These are phyloP conservation scores for Musca vetustissima DNA, from an alignment of 1,140 invertebrate genomes.

Conservation along the genomic window DNA sequence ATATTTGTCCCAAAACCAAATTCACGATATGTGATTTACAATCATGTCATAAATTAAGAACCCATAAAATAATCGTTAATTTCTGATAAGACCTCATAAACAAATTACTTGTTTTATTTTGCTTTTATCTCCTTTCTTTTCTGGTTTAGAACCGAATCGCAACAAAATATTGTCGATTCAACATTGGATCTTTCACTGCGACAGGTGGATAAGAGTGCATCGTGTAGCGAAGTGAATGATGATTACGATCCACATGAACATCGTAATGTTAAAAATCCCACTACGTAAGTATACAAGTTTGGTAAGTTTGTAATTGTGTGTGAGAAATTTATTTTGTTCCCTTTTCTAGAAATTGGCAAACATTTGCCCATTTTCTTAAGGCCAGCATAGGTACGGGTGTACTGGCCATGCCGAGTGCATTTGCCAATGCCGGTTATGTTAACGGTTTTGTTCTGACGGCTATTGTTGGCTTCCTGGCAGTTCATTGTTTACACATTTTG, in stretches of 20 bases:
- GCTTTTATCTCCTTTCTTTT: too few relatives aligned
- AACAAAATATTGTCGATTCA: too few relatives aligned
- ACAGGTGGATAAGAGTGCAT: too few relatives aligned
- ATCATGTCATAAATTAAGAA: too few relatives aligned
- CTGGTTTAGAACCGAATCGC: too few relatives aligned
- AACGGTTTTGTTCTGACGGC: constrained; percentile 63
- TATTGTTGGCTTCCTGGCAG: constrained; percentile 63
- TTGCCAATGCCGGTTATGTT: constrained; percentile 69
- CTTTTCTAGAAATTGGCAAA: constrained; percentile 63
- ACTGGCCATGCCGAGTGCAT: constrained; percentile 78
- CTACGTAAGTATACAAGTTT: constrained; percentile 62
- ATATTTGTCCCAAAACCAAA: too few relatives aligned
- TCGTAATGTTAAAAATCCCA: constrained; percentile 68
- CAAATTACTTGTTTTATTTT: too few relatives aligned
- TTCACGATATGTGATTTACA: too few relatives aligned
- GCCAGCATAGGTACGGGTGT: constrained; percentile 78
- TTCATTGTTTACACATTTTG: constrained; percentile 70
- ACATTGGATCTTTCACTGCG: too few relatives aligned
- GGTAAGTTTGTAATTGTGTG: background rate
- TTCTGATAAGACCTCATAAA: too few relatives aligned
- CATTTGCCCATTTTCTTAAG: constrained; percentile 70
- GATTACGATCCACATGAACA: constrained; percentile 67
- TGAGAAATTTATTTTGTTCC: background rate
- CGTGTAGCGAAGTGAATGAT: constrained; percentile 32
- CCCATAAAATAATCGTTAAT: too few relatives aligned